Evolutionary conservation across 2,113 vertebrate species (phyloP).

Genomic region (Peromyscus californicus): DNA sequence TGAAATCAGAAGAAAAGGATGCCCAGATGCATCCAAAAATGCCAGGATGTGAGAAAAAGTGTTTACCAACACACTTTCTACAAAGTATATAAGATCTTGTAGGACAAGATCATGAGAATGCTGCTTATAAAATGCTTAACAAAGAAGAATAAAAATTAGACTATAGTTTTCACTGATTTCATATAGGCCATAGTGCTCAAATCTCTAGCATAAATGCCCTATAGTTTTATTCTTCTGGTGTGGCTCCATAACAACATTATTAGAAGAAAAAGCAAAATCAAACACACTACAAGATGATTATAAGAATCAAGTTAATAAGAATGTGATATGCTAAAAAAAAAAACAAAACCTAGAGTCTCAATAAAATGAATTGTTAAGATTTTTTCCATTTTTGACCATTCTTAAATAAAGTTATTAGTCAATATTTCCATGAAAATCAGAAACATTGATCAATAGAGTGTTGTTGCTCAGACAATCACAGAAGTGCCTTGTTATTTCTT

Average conservation of each 20-base stretch:
- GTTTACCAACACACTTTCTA: not conserved
- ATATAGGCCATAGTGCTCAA: not conserved
- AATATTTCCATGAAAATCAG: not conserved
- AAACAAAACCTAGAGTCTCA: not conserved
- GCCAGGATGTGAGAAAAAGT: not conserved
- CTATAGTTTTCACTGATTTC: not conserved
- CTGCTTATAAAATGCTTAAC: not conserved
- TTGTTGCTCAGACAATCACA: not conserved
- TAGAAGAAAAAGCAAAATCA: not conserved
- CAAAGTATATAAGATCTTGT: not conserved
- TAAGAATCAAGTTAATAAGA: not conserved
- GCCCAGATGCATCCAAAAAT: not conserved
- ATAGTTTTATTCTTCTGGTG: not conserved
- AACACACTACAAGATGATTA: not conserved
- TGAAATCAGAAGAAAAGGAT: not conserved
- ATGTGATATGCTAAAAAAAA: not conserved
- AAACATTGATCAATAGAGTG: not conserved
- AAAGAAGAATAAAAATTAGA: not conserved
- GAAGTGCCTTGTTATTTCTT: constrained; percentile 7
- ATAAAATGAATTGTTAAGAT: not conserved
- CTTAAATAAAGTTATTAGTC: not conserved
- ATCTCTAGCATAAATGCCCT: not conserved
- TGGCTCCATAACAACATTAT: not conserved
- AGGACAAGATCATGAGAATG: not conserved
- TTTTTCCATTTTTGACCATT: not conserved